phyloP scores from a whole-genome alignment of 1,140 invertebrate genomes.

The Pachyrhynchus sulphureomaculatus region DNA sequence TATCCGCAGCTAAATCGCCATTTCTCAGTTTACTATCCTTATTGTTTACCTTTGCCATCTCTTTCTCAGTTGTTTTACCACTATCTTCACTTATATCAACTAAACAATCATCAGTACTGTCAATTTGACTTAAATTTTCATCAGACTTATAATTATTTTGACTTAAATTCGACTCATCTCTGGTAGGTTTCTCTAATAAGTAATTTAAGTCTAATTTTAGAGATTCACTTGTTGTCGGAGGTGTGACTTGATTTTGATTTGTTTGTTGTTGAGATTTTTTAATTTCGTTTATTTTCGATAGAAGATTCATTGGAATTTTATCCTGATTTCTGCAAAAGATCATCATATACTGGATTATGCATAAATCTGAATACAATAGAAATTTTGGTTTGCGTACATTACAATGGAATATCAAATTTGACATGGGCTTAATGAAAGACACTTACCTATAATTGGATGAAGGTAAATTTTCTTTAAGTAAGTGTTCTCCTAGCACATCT shows the following conservation, averaged over 20 bases:
- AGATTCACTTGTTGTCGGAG: constrained; percentile 20
- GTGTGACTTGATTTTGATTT: neutral
- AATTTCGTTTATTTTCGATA: constrained; percentile 38
- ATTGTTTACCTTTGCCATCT: too few species aligned
- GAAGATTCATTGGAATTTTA: constrained; percentile 71
- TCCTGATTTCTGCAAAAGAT: constrained; percentile 56
- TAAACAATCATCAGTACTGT: constrained; percentile 56
- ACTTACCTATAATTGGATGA: constrained; percentile 30
- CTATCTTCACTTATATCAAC: constrained; percentile 53
- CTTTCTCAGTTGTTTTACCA: neutral
- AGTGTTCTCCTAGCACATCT: constrained; percentile 69
- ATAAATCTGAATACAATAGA: too few species aligned
- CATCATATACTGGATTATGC: neutral
- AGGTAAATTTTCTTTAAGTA: constrained; percentile 71
- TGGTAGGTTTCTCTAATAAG: constrained; percentile 30
- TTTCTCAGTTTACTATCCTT: neutral
- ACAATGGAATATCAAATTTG: neutral
- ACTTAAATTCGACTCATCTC: neutral
- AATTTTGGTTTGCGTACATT: too few species aligned
- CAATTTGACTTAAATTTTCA: constrained; percentile 16
- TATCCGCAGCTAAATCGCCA: neutral
- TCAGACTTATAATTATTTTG: constrained; percentile 5
- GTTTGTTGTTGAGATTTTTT: constrained; percentile 24
- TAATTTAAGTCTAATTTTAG: constrained; percentile 44
- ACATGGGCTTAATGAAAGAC: neutral